A percentile compares a stretch with the other conserved stretches of the same genome.
These are phyloP conservation scores for Echinops telfairi DNA, from an alignment of 2,113 vertebrate genomes.

Conservation along the genomic window DNA sequence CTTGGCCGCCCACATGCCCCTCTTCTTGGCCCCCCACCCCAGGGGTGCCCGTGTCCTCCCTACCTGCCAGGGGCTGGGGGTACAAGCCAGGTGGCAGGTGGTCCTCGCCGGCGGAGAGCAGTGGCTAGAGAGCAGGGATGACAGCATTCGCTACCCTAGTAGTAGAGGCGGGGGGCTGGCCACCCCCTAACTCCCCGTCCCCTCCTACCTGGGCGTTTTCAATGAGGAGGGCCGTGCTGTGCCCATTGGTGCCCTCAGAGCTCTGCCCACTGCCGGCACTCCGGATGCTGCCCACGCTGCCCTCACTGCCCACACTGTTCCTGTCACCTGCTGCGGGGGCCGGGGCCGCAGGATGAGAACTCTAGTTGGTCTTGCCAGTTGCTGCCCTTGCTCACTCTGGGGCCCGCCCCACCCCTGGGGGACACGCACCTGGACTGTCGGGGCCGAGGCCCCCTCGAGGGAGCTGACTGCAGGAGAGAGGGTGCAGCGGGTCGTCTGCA, in stretches of 20 bases:
- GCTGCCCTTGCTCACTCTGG: background rate
- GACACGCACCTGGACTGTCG: slow-evolving; percentile 79
- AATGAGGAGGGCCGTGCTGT: slow-evolving; percentile 85
- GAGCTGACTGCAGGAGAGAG: slow-evolving; percentile 65
- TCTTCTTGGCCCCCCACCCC: background rate
- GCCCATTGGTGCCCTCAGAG: slow-evolving; percentile 92
- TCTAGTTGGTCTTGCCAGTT: background rate
- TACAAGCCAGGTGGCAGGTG: slow-evolving; percentile 83
- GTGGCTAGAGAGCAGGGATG: slow-evolving; percentile 82
- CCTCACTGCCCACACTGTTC: slow-evolving; percentile 94
- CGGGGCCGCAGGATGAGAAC: slow-evolving; percentile 20
- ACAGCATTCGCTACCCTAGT: background rate
- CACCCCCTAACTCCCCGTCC: background rate
- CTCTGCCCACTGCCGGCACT: slow-evolving; percentile 97
- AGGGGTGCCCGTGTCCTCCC: slow-evolving; percentile 33
- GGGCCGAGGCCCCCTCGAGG: slow-evolving; percentile 77
- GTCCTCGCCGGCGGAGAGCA: slow-evolving; percentile 89
- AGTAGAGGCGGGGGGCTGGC: background rate
- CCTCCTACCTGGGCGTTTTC: slow-evolving; percentile 88
- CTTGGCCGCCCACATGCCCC: background rate
- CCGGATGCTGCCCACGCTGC: slow-evolving; percentile 95
- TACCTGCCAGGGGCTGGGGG: slow-evolving; percentile 83
- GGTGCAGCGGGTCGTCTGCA: slow-evolving; percentile 63
- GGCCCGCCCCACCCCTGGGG: background rate
- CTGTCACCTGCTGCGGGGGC: slow-evolving; percentile 92